Evolutionary conservation across 2,113 vertebrate genomes (phyloP).

Genomic region (Nettapus auritus): DNA sequence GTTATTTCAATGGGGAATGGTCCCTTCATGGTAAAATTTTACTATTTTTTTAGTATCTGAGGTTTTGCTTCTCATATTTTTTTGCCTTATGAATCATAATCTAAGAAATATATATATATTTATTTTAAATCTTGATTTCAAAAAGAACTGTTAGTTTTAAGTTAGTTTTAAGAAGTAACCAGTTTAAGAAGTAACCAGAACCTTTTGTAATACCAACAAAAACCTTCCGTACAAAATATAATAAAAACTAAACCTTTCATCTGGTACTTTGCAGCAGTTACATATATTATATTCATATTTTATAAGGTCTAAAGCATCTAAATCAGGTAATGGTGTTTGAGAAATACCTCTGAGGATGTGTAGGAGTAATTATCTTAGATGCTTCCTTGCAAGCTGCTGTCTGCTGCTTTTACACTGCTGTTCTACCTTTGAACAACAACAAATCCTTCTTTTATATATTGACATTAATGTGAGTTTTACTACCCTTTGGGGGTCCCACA

Average conservation of each 20-base stretch:
- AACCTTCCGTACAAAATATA: background rate
- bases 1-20: background rate
- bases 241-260: background rate
- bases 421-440: background rate
- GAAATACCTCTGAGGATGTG: slow-evolving; percentile 24
- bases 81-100: background rate
- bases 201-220: background rate
- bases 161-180: background rate
- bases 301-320: background rate
- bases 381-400: background rate
- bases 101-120: background rate
- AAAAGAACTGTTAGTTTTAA: background rate
- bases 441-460: background rate
- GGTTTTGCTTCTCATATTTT: background rate
- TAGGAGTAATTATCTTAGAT: slow-evolving; percentile 23
- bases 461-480: background rate
- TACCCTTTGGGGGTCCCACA: background rate
- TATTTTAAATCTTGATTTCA: background rate
- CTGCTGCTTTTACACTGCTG: background rate
- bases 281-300: background rate
- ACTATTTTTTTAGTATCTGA: background rate
- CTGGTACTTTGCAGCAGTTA: slow-evolving; percentile 6
- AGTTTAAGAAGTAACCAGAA: background rate
- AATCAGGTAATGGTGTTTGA: slow-evolving; percentile 24
- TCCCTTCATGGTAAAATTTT: too few species aligned